phyloP scores from a whole-genome alignment of 2,113 vertebrate species.

The Elephas maximus region DNA sequence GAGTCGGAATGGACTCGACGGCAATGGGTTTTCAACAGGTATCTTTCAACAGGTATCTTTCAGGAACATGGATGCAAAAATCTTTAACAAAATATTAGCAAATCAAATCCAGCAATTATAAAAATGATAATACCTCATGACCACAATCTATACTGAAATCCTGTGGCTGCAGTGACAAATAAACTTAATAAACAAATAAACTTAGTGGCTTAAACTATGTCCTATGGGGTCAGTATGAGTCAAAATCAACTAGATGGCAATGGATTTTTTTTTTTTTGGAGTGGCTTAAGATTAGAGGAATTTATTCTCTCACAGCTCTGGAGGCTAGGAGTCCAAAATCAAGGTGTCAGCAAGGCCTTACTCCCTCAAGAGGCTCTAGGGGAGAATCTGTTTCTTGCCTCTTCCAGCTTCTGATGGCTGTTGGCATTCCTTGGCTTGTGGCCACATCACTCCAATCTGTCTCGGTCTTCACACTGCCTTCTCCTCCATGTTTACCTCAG shows the following conservation, averaged over 20 bases:
- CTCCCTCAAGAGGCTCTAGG: background rate
- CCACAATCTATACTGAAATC: background rate
- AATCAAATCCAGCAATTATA: background rate
- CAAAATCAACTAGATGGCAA: no score
- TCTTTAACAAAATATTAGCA: constrained; percentile 18
- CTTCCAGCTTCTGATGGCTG: background rate
- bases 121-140: background rate
- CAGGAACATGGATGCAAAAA: no score
- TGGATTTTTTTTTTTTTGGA: no score
- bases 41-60: no score
- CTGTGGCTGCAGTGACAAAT: background rate
- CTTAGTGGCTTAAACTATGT: no score
- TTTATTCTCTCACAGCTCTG: background rate
- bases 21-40: no score
- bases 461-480: background rate
- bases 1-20: no score
- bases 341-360: background rate
- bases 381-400: background rate
- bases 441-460: background rate
- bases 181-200: background rate
- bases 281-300: background rate
- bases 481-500: background rate
- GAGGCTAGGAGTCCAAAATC: no score
- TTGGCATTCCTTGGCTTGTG: background rate
- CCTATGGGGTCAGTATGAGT: no score